Base-by-base conservation (phyloP, 2,888 invertebrate genomes). In the Pyrgus malvae region DNA sequence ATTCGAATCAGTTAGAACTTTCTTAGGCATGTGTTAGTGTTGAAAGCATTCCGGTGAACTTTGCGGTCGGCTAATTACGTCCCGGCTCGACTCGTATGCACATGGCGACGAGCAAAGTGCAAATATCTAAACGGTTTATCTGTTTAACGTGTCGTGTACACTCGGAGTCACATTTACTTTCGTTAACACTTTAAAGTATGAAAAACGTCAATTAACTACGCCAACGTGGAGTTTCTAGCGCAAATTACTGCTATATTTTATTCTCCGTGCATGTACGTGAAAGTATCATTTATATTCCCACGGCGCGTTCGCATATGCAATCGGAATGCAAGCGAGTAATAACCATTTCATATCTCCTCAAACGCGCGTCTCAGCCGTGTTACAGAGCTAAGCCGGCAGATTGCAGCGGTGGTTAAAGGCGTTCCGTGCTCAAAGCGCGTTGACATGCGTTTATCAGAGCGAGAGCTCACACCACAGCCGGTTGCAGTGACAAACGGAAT, bases 401-500 rank as follows among this genome's bases (percentile, higher is more conserved):
- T 69, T 69, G 72, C 67, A 70, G 66, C 70, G 70, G 74, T 71
- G 74, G 78, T 72, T 79, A 78, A 79, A 81, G 73, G 74, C 73
- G 73, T 73, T 72, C 59, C 65, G 76, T 69, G 78, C 78, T 84
- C 84, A 84, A 82, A 81, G 80, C 84, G 77, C 78, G 85, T 79
- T 83, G 84, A 86, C 84, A 79, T 78, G 83, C 80, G 86, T 87
- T 88, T 87, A 88, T 83, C 85, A 82, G 83, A 81, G 83, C 78
- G 78, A 76, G 78, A 78, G 80, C 78, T 76, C 74, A 79, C 74
- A 77, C 83, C 81, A 77, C 84, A 83, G 74, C 73, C 77, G 78
- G 77, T 76, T 64, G 79, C 79, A 76, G 78, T 78, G 85, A 85
- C 90, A 90, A 88, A 90, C 88, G 83, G 90, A 89, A 89, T 89